Conservation (phyloP, 2,888 invertebrate genomes). For the Azorinus chamasolen region DNA sequence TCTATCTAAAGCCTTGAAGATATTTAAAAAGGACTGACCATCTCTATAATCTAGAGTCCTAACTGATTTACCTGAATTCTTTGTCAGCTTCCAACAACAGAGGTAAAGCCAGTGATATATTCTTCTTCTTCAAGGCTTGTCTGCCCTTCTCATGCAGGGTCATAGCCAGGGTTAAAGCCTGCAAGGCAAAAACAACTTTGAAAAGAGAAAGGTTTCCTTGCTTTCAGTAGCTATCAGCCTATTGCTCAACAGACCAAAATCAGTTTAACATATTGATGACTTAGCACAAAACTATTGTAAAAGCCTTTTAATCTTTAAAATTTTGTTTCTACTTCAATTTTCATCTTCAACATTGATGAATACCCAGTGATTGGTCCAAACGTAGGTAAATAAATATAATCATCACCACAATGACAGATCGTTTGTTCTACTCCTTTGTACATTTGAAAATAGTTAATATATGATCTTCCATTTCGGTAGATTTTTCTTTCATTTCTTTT, state of each 20-base stretch:
- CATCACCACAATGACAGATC: no score
- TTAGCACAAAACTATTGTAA: background rate
- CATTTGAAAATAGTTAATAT: no score
- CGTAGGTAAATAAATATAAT: no score
- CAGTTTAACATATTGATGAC: background rate
- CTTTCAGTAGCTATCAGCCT: background rate
- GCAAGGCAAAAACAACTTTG: conserved; percentile 13
- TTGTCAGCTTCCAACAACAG: conserved; percentile 93
- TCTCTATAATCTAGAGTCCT: no score
- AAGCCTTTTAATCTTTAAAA: background rate
- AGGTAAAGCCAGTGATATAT: conserved; percentile 91
- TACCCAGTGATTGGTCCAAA: no score
- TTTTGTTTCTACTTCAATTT: conserved; percentile 1
- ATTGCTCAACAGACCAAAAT: background rate
- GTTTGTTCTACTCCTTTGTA: no score
- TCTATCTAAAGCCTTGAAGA: no score
- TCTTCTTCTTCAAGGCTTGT: conserved; percentile 89
- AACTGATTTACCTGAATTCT: conserved; percentile 84
- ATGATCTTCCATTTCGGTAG: no score
- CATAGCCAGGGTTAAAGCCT: conserved; percentile 91
- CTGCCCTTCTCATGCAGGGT: conserved; percentile 93
- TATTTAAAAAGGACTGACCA: no score
- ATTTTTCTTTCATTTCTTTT: no score
- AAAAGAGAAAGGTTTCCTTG: no score
- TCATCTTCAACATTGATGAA: background rate